Evolutionary conservation across 2,797 vertebrate genomes (phyloP).

Genomic region (Basileuterus tristriatus): DNA sequence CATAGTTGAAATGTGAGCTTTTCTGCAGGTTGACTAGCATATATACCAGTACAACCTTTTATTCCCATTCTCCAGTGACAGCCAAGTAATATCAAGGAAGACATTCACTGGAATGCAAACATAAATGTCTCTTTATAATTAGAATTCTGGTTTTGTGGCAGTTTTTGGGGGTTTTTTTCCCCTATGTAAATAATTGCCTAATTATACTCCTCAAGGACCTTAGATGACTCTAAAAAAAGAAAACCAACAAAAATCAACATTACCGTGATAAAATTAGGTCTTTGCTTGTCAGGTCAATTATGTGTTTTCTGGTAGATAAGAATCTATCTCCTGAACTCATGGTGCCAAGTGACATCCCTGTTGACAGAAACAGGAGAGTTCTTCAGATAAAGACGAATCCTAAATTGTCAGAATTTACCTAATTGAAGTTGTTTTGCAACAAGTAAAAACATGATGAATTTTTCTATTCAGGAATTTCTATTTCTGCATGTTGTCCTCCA

Average conservation of each 20-base stretch:
- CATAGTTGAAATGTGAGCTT: neutral
- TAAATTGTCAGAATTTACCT: neutral
- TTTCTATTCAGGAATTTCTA: neutral
- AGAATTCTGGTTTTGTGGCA: slow-evolving; percentile 17
- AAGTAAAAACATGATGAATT: neutral
- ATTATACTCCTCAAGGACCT: slow-evolving; percentile 11
- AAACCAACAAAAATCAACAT: neutral
- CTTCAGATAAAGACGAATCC: neutral
- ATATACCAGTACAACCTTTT: neutral
- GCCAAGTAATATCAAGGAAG: neutral
- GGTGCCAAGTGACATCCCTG: neutral
- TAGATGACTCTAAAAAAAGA: neutral
- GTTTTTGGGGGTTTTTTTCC: neutral
- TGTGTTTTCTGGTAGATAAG: neutral
- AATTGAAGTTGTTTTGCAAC: neutral
- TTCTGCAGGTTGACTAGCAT: neutral
- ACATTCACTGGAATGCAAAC: slow-evolving; percentile 3
- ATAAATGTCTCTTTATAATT: slow-evolving; percentile 50
- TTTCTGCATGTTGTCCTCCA: neutral
- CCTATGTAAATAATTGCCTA: slow-evolving; percentile 16
- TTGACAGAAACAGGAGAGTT: neutral
- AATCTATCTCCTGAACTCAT: neutral
- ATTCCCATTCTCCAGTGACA: neutral
- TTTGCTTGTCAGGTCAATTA: neutral
- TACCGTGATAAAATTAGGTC: slow-evolving; percentile 14